phyloP scores from a whole-genome alignment of 1,140 invertebrate species.

The Temnothorax longispinosus region DNA sequence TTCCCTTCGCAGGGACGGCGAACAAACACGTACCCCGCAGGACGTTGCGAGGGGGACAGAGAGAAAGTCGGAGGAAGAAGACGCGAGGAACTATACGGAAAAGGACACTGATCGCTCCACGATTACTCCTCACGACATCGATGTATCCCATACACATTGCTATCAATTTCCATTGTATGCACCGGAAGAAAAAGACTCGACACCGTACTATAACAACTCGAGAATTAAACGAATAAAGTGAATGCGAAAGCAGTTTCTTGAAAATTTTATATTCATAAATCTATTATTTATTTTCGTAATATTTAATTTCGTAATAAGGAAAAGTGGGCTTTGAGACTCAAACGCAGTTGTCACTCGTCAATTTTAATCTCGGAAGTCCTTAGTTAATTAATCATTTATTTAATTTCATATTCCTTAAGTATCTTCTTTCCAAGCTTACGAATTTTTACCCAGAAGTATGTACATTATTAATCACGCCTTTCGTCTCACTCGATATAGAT shows the following conservation, averaged over 20 bases:
- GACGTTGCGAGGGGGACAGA: background rate
- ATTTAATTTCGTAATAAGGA: too few species aligned
- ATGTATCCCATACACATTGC: background rate
- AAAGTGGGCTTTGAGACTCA: too few species aligned
- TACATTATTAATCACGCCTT: background rate
- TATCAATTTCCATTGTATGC: constrained; percentile 11
- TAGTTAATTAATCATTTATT: too few species aligned
- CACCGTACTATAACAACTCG: background rate
- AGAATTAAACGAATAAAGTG: background rate
- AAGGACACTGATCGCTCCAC: constrained; percentile 2
- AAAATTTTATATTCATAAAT: background rate
- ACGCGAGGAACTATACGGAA: constrained; percentile 18
- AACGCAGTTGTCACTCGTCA: too few species aligned
- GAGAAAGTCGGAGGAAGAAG: background rate
- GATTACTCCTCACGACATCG: constrained; percentile 23
- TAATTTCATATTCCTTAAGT: too few species aligned
- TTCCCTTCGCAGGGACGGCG: constrained; percentile 4
- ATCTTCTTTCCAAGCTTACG: background rate
- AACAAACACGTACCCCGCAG: constrained; percentile 35
- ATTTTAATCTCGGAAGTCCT: too few species aligned
- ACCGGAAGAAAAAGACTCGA: background rate
- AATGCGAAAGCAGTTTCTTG: background rate
- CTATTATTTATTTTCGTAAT: too few species aligned
- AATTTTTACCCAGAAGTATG: background rate
- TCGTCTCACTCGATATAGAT: background rate